Evolutionary conservation across 2,888 invertebrate genomes (phyloP).

Genomic region (Pheosia tremula): DNA sequence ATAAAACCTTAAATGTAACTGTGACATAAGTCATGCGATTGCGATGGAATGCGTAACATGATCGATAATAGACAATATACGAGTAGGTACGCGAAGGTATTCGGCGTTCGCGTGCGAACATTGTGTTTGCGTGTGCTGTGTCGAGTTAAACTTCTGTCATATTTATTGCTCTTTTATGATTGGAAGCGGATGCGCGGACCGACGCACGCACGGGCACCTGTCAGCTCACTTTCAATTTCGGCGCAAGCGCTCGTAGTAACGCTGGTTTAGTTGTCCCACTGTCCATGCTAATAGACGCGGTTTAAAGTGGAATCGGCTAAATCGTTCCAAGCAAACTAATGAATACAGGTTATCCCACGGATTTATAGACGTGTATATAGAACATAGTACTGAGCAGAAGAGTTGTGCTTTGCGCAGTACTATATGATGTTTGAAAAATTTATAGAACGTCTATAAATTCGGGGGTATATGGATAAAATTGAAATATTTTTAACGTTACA

Average conservation of each 20-base stretch:
- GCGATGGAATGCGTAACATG: background rate
- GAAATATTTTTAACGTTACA: too few species aligned
- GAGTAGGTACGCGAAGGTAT: background rate
- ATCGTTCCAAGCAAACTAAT: conserved; percentile 6
- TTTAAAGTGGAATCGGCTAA: conserved; percentile 20
- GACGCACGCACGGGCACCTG: conserved; percentile 51
- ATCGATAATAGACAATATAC: background rate
- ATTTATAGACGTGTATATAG: too few species aligned
- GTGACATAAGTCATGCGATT: background rate
- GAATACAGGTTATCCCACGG: too few species aligned
- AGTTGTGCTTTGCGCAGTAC: too few species aligned
- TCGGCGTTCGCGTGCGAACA: conserved; percentile 7
- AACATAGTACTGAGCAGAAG: too few species aligned
- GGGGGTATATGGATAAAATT: too few species aligned
- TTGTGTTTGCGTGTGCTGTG: conserved; percentile 21
- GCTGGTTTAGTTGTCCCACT: conserved; percentile 50
- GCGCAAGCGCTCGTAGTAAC: conserved; percentile 53
- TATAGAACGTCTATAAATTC: too few species aligned
- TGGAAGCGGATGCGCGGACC: conserved; percentile 29
- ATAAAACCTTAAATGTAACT: background rate
- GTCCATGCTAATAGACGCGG: conserved; percentile 30
- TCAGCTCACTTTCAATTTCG: conserved; percentile 68
- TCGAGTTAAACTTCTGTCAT: conserved; percentile 22
- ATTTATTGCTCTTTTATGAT: conserved; percentile 26
- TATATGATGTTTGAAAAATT: too few species aligned